phyloP scores from a whole-genome alignment of 2,113 vertebrate genomes.

The Solea solea region DNA sequence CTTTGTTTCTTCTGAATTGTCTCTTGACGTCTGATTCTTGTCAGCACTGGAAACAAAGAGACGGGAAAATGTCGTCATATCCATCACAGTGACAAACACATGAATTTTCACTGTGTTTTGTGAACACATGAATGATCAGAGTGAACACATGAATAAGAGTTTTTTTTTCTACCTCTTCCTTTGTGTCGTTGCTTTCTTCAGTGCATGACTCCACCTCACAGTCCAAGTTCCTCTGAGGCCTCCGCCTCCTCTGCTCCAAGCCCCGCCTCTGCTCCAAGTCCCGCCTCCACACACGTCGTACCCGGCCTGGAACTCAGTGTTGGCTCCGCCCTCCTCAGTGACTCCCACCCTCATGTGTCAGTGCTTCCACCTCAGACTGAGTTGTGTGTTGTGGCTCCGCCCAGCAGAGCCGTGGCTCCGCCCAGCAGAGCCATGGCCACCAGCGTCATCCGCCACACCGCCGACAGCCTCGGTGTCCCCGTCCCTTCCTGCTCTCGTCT shows the following conservation, averaged over 20 bases:
- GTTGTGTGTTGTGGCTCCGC: conserved; percentile 13
- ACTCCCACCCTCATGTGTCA: conserved; percentile 21
- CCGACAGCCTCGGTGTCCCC: conserved; percentile 74
- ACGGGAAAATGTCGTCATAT: no score
- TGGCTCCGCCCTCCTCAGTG: conserved; percentile 25
- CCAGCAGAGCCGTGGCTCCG: conserved; percentile 81
- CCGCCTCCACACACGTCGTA: conserved; percentile 68
- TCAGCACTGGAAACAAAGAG: no score
- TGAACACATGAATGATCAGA: no score
- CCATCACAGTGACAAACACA: no score
- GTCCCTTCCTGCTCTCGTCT: conserved; percentile 23
- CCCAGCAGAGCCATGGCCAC: conserved; percentile 84
- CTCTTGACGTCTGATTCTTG: no score
- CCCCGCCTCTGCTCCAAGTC: conserved; percentile 58
- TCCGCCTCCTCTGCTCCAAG: conserved; percentile 64
- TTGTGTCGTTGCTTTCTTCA: conserved; percentile 48
- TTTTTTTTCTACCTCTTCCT: no score
- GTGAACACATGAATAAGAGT: no score
- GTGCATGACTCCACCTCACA: conserved; percentile 98
- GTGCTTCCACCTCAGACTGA: conserved; percentile 58
- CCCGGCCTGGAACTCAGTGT: conserved; percentile 53
- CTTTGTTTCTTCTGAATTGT: no score
- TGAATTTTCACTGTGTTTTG: no score
- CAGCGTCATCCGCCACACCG: conserved; percentile 91
- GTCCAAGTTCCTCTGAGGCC: conserved; percentile 89